Evolutionary conservation across 2,797 vertebrate species (phyloP).

Genomic region (Semaprochilodus insignis): DNA sequence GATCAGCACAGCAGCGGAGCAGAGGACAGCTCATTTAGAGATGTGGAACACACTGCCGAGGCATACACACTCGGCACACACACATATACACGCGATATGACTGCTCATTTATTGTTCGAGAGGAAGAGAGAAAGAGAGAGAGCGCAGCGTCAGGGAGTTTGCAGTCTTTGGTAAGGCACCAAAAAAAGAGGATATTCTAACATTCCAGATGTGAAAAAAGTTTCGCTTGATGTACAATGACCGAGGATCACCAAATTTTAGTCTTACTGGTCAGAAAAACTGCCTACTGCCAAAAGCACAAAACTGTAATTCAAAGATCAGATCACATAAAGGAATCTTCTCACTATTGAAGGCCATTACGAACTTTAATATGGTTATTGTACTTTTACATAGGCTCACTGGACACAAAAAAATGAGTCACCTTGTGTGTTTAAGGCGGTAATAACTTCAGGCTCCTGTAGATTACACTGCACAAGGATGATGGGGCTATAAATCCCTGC

Average conservation of each 20-base stretch:
- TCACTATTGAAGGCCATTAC: too few relatives aligned
- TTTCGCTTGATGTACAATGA: neutral
- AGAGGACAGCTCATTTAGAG: slow-evolving; percentile 18
- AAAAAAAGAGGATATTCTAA: neutral
- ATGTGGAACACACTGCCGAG: neutral
- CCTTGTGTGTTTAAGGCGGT: too few relatives aligned
- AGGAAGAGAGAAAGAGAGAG: slow-evolving; percentile 31
- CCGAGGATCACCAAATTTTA: neutral
- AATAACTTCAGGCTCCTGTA: too few relatives aligned
- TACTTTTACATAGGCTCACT: too few relatives aligned
- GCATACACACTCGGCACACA: slow-evolving; percentile 13
- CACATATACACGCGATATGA: slow-evolving; percentile 16
- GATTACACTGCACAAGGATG: too few relatives aligned
- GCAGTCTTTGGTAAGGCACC: neutral
- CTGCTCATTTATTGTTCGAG: slow-evolving; percentile 43
- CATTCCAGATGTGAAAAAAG: neutral
- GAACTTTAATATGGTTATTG: too few relatives aligned
- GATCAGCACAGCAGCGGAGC: slow-evolving; percentile 28
- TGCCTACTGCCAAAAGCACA: neutral
- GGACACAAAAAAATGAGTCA: too few relatives aligned
- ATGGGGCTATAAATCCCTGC: too few relatives aligned
- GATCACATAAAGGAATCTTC: too few relatives aligned
- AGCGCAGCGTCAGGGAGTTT: neutral
- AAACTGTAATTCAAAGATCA: too few relatives aligned
- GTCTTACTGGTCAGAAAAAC: neutral